These are phyloP conservation scores for Cirrhinus molitorella DNA, from an alignment of 2,797 vertebrate species.

Conservation along the genomic window DNA sequence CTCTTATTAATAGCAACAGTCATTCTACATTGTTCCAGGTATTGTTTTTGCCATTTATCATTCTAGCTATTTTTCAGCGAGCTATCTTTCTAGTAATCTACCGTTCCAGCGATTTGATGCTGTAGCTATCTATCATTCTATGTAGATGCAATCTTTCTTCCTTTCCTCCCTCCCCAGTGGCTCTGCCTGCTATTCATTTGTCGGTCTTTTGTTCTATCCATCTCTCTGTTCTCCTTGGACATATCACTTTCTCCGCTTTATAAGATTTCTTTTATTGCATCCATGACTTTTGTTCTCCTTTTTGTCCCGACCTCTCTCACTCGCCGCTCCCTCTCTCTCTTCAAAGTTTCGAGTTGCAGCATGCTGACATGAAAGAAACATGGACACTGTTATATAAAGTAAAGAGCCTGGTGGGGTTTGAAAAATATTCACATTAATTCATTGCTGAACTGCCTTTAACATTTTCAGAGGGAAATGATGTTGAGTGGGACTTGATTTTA, in stretches of 20 bases:
- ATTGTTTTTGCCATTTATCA: not conserved
- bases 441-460: not conserved
- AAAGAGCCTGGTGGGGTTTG: not conserved
- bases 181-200: slow-evolving; percentile 9
- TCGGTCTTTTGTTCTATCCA: slow-evolving; percentile 23
- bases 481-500: not conserved
- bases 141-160: slow-evolving; percentile 8
- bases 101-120: not conserved
- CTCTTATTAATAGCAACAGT: not conserved
- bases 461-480: not conserved
- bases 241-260: slow-evolving; percentile 13
- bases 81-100: not conserved
- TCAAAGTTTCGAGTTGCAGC: not conserved
- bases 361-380: not conserved
- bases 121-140: slow-evolving; percentile 28
- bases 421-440: not conserved
- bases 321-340: not conserved
- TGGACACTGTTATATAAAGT: not conserved
- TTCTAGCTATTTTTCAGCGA: not conserved
- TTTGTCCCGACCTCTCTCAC: not conserved
- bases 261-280: slow-evolving; percentile 33
- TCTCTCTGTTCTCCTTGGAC: slow-evolving; percentile 14
- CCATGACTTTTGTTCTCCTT: not conserved
- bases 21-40: not conserved
- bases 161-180: not conserved